These are phyloP conservation scores for Trichogramma dendrolimi DNA, from an alignment of 2,888 invertebrate genomes.

Conservation along the genomic window DNA sequence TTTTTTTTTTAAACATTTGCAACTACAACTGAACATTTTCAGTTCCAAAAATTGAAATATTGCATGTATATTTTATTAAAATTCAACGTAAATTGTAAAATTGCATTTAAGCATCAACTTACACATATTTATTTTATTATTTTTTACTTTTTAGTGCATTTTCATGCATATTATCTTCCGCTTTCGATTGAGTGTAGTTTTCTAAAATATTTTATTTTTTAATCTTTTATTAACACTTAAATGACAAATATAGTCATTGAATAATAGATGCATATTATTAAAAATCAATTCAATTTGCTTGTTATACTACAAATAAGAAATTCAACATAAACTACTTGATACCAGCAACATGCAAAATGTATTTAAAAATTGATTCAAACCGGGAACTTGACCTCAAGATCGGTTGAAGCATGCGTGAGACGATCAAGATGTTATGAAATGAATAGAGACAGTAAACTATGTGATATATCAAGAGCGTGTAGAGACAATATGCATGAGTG, in stretches of 20 bases:
- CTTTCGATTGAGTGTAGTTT: constrained; percentile 24
- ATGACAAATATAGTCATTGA: constrained; percentile 8
- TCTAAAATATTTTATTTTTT: constrained; percentile 21
- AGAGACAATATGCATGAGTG: constrained; percentile 32
- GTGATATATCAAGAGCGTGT: constrained; percentile 26
- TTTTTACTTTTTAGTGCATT: constrained; percentile 17
- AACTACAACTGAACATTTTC: too few relatives aligned
- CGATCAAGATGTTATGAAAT: constrained; percentile 20
- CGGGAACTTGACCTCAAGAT: constrained; percentile 24
- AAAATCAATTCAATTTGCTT: too few relatives aligned
- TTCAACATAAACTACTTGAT: constrained; percentile 4
- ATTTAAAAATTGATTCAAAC: constrained; percentile 18
- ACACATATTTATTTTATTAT: constrained; percentile 15
- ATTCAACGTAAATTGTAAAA: too few relatives aligned
- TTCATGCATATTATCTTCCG: constrained; percentile 31
- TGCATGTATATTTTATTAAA: too few relatives aligned
- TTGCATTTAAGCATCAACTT: background rate
- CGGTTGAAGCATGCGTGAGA: constrained; percentile 9
- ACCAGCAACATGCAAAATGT: too few relatives aligned
- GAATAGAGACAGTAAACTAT: constrained; percentile 25
- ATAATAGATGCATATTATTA: background rate
- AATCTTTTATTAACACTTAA: constrained; percentile 17
- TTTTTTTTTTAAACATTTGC: too few relatives aligned
- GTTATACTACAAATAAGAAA: too few relatives aligned
- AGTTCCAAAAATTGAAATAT: too few relatives aligned